phyloP scores from a whole-genome alignment of 2,888 invertebrate genomes.

The Enchytraeus crypticus region DNA sequence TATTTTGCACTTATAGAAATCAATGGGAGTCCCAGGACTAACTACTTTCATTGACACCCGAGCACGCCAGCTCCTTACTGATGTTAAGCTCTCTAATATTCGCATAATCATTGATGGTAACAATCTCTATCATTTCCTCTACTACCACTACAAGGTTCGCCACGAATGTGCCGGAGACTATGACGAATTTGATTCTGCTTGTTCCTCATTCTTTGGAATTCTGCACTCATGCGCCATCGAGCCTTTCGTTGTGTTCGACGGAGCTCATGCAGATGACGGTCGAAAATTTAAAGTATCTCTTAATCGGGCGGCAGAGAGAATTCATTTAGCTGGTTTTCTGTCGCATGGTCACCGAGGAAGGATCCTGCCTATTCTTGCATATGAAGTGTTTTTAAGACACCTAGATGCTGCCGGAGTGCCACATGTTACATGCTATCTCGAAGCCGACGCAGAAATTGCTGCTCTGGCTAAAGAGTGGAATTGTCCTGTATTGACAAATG shows the following conservation, averaged over 20 bases:
- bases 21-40: slow-evolving; percentile 81
- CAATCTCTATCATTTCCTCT: slow-evolving; percentile 43
- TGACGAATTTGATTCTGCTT: slow-evolving; percentile 32
- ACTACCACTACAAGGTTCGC: slow-evolving; percentile 33
- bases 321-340: slow-evolving; percentile 27
- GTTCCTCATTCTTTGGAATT: slow-evolving; percentile 32
- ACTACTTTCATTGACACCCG: slow-evolving; percentile 56
- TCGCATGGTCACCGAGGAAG: slow-evolving; percentile 10
- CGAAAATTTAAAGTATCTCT: slow-evolving; percentile 39
- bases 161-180: slow-evolving; percentile 46
- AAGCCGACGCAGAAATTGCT: slow-evolving; percentile 82
- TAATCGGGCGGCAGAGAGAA: slow-evolving; percentile 33
- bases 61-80: slow-evolving; percentile 47
- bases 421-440: slow-evolving; percentile 69
- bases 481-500: slow-evolving; percentile 81
- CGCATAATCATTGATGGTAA: slow-evolving; percentile 45
- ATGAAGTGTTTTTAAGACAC: slow-evolving; percentile 66
- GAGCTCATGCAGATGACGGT: slow-evolving; percentile 41
- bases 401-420: slow-evolving; percentile 59
- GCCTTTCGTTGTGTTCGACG: slow-evolving; percentile 46
- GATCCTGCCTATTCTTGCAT: slow-evolving; percentile 66
- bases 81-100: slow-evolving; percentile 36
- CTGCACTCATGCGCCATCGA: slow-evolving; percentile 35
- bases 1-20: too few species aligned
- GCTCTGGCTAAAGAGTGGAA: slow-evolving; percentile 66